These are phyloP conservation scores for Uria lomvia DNA, from an alignment of 2,113 vertebrate genomes.

Conservation along the genomic window DNA sequence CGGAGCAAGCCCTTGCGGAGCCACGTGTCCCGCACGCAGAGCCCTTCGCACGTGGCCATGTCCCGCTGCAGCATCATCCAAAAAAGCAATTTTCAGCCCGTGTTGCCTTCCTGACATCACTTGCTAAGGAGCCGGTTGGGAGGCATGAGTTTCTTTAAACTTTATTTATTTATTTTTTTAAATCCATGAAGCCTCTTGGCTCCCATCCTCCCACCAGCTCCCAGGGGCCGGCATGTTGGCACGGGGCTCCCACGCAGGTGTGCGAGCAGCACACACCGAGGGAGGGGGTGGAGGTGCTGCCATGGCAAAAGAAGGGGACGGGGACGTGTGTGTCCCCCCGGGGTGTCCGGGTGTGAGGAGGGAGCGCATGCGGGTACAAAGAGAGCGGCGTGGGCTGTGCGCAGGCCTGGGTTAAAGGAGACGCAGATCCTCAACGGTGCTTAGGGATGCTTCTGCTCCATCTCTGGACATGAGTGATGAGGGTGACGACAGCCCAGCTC, in stretches of 20 bases:
- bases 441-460: background rate
- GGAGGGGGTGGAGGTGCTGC: background rate
- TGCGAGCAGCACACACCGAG: background rate
- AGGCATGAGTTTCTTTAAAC: background rate
- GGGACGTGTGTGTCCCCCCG: background rate
- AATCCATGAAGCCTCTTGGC: background rate
- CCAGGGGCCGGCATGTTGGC: background rate
- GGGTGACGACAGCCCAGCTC: background rate
- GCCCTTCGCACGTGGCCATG: accelerated
- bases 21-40: background rate
- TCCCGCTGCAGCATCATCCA: background rate
- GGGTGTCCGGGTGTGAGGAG: background rate
- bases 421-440: accelerated
- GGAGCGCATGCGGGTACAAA: accelerated
- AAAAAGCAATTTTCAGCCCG: background rate
- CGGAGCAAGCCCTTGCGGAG: background rate
- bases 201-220: background rate
- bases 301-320: background rate
- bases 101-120: background rate
- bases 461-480: background rate
- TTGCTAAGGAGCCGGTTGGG: background rate
- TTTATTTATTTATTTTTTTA: background rate
- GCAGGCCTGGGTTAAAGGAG: background rate
- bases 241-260: background rate
- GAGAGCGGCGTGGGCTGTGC: accelerated